Evolutionary conservation across 2,113 vertebrate genomes (phyloP).

Genomic region (Muscicapa adusta): DNA sequence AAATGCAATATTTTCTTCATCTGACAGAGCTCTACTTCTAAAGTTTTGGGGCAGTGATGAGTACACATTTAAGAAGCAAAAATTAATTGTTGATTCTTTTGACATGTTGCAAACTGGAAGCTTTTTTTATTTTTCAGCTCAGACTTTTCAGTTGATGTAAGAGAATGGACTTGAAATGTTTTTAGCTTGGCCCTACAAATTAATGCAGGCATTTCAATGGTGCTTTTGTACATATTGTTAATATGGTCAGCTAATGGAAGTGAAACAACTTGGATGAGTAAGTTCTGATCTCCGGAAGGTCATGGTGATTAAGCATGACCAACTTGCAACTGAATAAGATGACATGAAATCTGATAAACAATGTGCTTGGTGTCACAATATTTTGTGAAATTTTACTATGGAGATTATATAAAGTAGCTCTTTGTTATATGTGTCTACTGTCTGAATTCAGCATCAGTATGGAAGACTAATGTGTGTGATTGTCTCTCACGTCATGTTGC

Average conservation of each 20-base stretch:
- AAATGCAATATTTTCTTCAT: conserved; percentile 68
- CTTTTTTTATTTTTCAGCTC: background rate
- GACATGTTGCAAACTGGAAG: background rate
- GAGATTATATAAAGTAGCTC: background rate
- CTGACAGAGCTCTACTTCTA: conserved; percentile 48
- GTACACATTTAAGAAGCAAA: background rate
- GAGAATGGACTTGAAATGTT: background rate
- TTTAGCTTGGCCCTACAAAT: background rate
- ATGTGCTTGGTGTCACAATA: background rate
- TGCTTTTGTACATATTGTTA: background rate
- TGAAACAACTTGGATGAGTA: background rate
- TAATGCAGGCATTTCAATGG: background rate
- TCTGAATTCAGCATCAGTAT: background rate
- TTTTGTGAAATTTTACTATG: background rate
- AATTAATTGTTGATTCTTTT: background rate
- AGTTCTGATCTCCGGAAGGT: background rate
- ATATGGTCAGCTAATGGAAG: background rate
- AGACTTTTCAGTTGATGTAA: background rate
- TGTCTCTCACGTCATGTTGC: background rate
- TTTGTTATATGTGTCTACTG: background rate
- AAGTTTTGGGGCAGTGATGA: background rate
- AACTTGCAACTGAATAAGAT: background rate
- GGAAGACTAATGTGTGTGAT: background rate
- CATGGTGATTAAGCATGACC: background rate
- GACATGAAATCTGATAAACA: background rate